Conservation (phyloP, 2,888 invertebrate species). For the Parapristionchus giblindavisi region DNA sequence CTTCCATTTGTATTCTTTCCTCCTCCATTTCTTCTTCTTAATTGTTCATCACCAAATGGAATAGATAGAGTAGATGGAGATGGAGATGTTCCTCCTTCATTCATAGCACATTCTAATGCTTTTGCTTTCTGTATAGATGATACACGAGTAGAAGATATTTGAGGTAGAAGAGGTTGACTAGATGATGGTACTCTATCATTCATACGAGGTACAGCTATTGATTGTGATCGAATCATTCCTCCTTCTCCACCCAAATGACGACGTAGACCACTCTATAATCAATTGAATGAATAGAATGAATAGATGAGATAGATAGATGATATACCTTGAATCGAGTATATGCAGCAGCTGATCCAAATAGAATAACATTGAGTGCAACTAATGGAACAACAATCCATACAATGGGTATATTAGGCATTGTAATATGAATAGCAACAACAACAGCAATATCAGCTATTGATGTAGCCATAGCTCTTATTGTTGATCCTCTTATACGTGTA, state of each 20-base stretch:
- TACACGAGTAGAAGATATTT: neutral
- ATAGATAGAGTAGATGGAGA: constrained; percentile 16
- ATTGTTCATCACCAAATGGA: constrained; percentile 15
- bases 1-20: constrained; percentile 7
- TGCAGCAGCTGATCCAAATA: constrained; percentile 47
- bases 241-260: constrained; percentile 17
- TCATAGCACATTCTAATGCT: neutral
- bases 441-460: constrained; percentile 49
- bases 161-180: constrained; percentile 15
- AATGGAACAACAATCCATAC: constrained; percentile 60
- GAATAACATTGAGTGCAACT: constrained; percentile 59
- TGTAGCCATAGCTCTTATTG: constrained; percentile 36
- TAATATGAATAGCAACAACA: constrained; percentile 50
- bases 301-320: neutral
- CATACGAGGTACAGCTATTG: constrained; percentile 15
- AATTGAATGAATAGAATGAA: neutral
- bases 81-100: neutral
- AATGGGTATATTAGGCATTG: constrained; percentile 57
- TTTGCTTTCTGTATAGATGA: neutral
- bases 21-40: constrained; percentile 29
- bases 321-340: constrained; percentile 13
- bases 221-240: neutral
- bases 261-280: neutral
- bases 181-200: neutral
- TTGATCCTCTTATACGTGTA: neutral